Evolutionary conservation across 2,113 vertebrate genomes (phyloP), one percentile per base, ranked within the genome.

Genomic region (Pipa parva): DNA sequence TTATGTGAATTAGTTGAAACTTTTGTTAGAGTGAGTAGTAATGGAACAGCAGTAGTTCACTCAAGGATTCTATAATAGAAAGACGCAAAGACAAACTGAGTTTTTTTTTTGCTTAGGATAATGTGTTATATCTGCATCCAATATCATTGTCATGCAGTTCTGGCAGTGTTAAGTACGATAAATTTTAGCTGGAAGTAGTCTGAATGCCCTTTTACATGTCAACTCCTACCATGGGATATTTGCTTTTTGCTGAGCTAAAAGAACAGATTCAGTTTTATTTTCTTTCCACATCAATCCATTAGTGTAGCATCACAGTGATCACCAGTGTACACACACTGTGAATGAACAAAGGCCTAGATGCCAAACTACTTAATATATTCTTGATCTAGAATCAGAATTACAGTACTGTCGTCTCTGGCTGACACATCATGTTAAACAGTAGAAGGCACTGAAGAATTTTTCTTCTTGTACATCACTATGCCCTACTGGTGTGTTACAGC

Each of bases 281-380:
- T 33, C 57, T 1, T 0, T 61, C 31, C 10, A 15, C 65, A 65
- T 75, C 5, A 51, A 42, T 37, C 45, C 51, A 64, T 59, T 9
- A 6, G 59, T 15, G 5, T 25, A 71, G 49, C 42, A 70, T 27
- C 11, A 77, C 67, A 77, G 69, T 26, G 17, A 56, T 4, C 60
- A 71, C 63, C 52, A 59, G 42, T 49, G 59, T 52, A 39, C 24
- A 59, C 26, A 27, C 45, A 25, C 31, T 48, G 72, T 64, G 54
- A 60, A 39, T 65, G 66, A 58, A 60, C 66, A 67, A 57, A 69
- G 73, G 72, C 73, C 75, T 81, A 80, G 76, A 75, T 81, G 81
- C 75, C 72, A 72, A 70, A 63, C 56, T 26, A 46, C 63, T 55
- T 70, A 73, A 78, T 63, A 60, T 31, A 42, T 45, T 72, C 74